Percentiles rank a stretch among this genome's conserved stretches.
Evolutionary conservation across 1,140 invertebrate genomes (phyloP).

Genomic region (Lordiphosa clarofinis): DNA sequence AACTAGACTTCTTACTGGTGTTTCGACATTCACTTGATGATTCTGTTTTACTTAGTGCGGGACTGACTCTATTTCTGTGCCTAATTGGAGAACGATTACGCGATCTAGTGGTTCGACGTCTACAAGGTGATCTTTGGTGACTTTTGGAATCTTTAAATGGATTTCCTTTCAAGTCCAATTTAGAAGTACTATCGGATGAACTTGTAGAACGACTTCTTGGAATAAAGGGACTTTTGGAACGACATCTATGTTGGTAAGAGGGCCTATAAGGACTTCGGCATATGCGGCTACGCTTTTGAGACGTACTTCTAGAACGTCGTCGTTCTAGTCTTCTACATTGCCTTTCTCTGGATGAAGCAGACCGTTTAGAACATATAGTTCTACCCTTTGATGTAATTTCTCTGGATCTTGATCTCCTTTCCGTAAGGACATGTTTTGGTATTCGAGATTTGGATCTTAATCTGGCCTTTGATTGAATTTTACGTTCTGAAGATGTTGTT

Average conservation of each 20-base stretch:
- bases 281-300: background rate
- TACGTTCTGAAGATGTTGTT: constrained; percentile 1
- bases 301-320: background rate
- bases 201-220: background rate
- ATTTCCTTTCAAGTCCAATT: too few relatives aligned
- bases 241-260: background rate
- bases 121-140: too few relatives aligned
- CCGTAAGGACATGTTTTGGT: background rate
- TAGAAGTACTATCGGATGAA: background rate
- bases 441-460: background rate
- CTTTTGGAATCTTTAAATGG: too few relatives aligned
- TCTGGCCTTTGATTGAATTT: background rate
- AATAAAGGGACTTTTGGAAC: background rate
- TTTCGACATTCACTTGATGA: background rate
- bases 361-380: too few relatives aligned
- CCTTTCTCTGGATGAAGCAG: too few relatives aligned
- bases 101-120: background rate
- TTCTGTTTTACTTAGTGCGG: background rate
- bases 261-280: background rate
- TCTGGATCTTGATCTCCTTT: background rate
- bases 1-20: background rate
- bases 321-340: too few relatives aligned
- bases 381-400: background rate
- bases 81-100: background rate
- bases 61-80: background rate